phyloP scores from a whole-genome alignment of 2,113 vertebrate species.

The Genyomyrus donnyi region DNA sequence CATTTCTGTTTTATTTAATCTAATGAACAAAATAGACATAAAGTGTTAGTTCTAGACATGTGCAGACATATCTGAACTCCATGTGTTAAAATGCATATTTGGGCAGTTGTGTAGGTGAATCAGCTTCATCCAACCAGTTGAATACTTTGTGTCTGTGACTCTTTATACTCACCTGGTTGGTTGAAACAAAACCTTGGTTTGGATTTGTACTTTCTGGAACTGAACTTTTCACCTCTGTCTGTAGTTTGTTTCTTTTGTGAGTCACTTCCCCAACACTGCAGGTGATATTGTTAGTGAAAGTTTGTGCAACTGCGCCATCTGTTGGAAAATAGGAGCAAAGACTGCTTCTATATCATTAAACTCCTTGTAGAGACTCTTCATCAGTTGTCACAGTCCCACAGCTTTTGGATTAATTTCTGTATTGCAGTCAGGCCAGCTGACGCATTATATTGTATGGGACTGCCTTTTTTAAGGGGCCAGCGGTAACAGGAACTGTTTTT shows the following conservation, averaged over 20 bases:
- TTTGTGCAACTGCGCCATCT: constrained; percentile 26
- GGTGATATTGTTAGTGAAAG: neutral
- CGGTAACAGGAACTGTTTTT: neutral
- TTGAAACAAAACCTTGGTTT: neutral
- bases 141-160: neutral
- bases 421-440: neutral
- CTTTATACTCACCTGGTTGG: neutral
- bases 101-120: neutral
- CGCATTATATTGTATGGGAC: neutral
- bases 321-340: constrained; percentile 9
- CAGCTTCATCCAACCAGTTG: neutral
- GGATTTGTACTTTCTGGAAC: neutral
- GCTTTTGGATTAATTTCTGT: neutral
- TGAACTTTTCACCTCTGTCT: neutral
- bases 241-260: neutral
- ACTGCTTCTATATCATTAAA: neutral
- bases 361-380: neutral
- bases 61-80: neutral
- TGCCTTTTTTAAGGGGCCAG: neutral
- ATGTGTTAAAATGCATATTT: neutral
- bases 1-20: neutral
- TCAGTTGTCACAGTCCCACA: neutral
- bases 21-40: neutral
- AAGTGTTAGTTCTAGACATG: neutral
- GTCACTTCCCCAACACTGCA: neutral